A percentile compares a stretch with the other conserved stretches of the same genome.
Conservation (phyloP, 2,113 vertebrate species). For the Bettongia penicillata region DNA sequence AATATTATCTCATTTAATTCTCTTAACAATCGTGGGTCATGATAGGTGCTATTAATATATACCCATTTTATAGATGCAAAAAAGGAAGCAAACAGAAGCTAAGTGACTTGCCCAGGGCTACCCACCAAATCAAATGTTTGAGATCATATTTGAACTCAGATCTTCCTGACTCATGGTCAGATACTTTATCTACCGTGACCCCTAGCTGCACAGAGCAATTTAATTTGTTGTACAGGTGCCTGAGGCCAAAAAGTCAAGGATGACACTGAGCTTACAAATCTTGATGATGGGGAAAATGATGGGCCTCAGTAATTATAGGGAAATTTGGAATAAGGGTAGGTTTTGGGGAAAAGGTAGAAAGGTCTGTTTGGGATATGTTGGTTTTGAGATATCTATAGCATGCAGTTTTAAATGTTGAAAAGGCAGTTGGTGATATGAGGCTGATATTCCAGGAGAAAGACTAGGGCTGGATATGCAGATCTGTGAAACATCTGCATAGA, state of each 20-base stretch:
- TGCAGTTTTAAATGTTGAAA: not conserved
- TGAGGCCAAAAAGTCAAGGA: not conserved
- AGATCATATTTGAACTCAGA: not conserved
- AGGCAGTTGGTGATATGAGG: not conserved
- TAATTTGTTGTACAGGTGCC: not conserved
- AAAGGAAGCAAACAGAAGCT: not conserved
- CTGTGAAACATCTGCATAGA: not conserved
- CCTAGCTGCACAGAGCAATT: not conserved
- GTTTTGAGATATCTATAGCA: not conserved
- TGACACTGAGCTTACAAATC: not conserved
- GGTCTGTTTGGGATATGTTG: not conserved
- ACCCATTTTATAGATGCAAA: not conserved
- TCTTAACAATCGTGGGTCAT: not conserved
- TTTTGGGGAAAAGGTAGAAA: not conserved
- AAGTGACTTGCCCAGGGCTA: not conserved
- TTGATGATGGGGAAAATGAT: not conserved
- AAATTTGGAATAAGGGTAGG: not conserved
- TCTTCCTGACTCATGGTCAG: not conserved
- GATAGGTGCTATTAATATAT: not conserved
- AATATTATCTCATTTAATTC: not conserved
- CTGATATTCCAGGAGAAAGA: not conserved
- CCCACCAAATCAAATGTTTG: not conserved
- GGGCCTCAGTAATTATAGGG: not conserved
- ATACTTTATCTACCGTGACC: not conserved
- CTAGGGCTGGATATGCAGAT: not conserved